These are phyloP conservation scores for Myotis pilosus DNA, from an alignment of 2,797 vertebrate species.

Conservation along the genomic window DNA sequence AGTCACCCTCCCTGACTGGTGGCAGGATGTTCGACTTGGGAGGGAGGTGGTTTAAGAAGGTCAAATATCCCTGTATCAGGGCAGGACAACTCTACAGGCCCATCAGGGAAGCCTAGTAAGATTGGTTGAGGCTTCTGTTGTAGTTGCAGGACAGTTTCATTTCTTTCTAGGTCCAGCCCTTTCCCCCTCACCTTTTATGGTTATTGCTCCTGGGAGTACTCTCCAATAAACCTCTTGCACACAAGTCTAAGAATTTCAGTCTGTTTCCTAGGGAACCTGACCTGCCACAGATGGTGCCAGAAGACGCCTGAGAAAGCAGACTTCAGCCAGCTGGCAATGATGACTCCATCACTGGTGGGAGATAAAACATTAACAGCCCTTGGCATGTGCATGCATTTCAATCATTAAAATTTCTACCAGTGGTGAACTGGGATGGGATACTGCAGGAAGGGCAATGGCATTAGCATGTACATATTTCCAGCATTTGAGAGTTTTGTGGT, in stretches of 20 bases:
- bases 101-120: not conserved
- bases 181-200: not conserved
- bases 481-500: not conserved
- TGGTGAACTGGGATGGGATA: not conserved
- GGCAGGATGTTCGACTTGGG: not conserved
- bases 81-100: not conserved
- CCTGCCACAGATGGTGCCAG: not conserved
- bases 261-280: constrained; percentile 33
- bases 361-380: constrained; percentile 1
- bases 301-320: not conserved
- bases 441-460: not conserved
- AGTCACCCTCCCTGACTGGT: not conserved
- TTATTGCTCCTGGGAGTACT: not conserved
- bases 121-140: not conserved
- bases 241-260: constrained; percentile 21
- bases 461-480: not conserved
- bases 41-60: not conserved
- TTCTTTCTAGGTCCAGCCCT: not conserved
- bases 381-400: not conserved
- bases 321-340: not conserved
- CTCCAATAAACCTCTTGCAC: not conserved
- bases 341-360: not conserved
- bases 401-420: not conserved
- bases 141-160: not conserved
- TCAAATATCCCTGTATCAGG: not conserved